A percentile compares a stretch with the other conserved stretches of the same genome.
Evolutionary conservation across 2,888 invertebrate genomes (phyloP).

Genomic region (Mimas tiliae): DNA sequence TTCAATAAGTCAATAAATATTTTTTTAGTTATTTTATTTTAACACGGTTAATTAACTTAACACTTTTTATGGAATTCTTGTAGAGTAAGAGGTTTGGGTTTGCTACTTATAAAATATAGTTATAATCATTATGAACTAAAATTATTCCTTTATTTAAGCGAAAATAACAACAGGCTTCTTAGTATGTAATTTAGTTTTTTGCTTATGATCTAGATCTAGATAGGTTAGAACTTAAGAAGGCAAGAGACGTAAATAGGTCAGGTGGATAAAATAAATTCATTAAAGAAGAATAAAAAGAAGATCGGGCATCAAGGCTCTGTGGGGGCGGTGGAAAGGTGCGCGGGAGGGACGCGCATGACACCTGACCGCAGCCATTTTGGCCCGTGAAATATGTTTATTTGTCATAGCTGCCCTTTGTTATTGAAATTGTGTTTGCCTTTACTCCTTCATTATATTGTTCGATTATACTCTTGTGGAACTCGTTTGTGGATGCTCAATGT

Average conservation of each 20-base stretch:
- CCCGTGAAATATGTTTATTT: constrained; percentile 85
- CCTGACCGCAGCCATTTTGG: constrained; percentile 84
- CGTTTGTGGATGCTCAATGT: constrained; percentile 77
- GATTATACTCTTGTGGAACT: constrained; percentile 79
- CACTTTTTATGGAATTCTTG: not conserved
- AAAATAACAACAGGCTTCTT: no score
- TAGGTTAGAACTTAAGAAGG: no score
- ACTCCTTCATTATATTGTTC: constrained; percentile 84
- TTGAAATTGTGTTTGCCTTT: constrained; percentile 84
- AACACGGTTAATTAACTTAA: constrained; percentile 28
- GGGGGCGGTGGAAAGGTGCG: constrained; percentile 42
- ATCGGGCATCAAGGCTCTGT: no score
- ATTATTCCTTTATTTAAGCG: no score
- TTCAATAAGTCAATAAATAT: constrained; percentile 15
- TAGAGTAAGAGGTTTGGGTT: not conserved
- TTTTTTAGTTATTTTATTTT: constrained; percentile 29
- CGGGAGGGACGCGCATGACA: constrained; percentile 70
- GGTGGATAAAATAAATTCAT: constrained; percentile 4
- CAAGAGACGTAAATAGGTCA: not conserved
- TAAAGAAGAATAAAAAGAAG: constrained; percentile 11
- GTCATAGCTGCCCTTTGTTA: constrained; percentile 83
- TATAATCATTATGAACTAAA: no score
- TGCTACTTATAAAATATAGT: not conserved
- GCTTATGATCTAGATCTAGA: no score
- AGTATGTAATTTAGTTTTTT: no score